Evolutionary conservation across 2,113 vertebrate genomes (phyloP), one percentile per base, ranked within the genome.

Genomic region (Taxidea taxus): DNA sequence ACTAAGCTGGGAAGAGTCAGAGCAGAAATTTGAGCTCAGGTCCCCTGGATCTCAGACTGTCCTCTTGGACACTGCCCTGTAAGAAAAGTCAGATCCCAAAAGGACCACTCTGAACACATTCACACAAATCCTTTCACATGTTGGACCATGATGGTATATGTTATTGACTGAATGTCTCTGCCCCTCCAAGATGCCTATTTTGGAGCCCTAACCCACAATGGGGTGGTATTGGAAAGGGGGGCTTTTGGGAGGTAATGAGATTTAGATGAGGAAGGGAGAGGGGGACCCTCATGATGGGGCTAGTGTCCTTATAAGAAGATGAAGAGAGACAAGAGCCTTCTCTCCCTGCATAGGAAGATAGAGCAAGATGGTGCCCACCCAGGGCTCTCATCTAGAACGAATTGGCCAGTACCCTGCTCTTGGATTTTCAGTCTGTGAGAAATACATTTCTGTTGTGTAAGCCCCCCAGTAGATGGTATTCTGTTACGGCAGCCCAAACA

Each of bases 31-130:
- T 25, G 21, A 34, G 29, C n/a, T 89, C 23, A 23, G 56, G 34
- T 8, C 1, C 29, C 2, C 5, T 64, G 21, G 16, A 66, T 29
- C 12, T 18, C 47, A 87, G 85, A 77, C 9, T 20, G 27, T 21
- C 31, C 2, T 18, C n/a, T 54, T 2, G 21, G 31, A 47, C 25
- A 18, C 2, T 9, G 20, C 25, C 4, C 4, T 47, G 4, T 2
- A 23, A 18, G 37, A 42, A 82, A 68, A 18, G 2, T 20, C 34
- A 74, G 29, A 37, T 66, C 2, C 75, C 21, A 6, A 14, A 6
- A 64, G 10, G 88, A 37, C 9, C 4, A 3, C 13, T 20, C 29
- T 14, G 21, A n/a, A 58, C 39, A 34, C 37, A 62, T 5, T 56
- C 13, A 9, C 51, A 58, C 16, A 8, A 39, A 25, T 20, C 2